These are phyloP conservation scores for Takifugu flavidus DNA, from an alignment of 2,113 vertebrate genomes.

Conservation along the genomic window DNA sequence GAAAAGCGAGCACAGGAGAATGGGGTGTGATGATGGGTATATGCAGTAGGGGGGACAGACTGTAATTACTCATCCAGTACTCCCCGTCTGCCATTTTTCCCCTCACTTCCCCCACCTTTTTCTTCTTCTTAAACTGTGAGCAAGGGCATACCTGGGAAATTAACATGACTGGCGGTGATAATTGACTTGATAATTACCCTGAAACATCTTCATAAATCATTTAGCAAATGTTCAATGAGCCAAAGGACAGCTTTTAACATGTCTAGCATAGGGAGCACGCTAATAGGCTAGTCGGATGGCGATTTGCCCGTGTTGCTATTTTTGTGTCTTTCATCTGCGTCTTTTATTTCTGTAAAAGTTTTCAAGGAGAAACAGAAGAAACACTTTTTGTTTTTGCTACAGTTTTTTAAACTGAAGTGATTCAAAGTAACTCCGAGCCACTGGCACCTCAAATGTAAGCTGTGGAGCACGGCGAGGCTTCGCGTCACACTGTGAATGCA, in stretches of 20 bases:
- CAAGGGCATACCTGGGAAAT: constrained; percentile 60
- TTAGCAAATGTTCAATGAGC: constrained; percentile 24
- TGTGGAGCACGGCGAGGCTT: not conserved
- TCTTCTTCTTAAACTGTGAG: constrained; percentile 47
- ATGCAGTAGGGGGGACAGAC: constrained; percentile 9
- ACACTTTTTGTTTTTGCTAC: constrained; percentile 42
- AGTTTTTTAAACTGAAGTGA: constrained; percentile 48
- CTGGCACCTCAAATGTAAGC: constrained; percentile 38
- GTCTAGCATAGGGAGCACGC: constrained; percentile 3
- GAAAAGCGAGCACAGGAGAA: constrained; percentile 14
- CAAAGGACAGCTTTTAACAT: constrained; percentile 22
- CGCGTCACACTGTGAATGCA: constrained; percentile 42
- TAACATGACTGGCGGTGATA: constrained; percentile 56
- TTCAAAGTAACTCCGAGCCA: constrained; percentile 68
- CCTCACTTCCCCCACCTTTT: constrained; percentile 2
- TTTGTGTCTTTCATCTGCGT: constrained; percentile 34
- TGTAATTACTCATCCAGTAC: constrained; percentile 60
- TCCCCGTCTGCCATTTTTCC: constrained; percentile 36
- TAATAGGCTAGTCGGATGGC: constrained; percentile 33
- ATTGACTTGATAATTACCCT: constrained; percentile 63
- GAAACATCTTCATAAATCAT: constrained; percentile 62
- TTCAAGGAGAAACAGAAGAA: constrained; percentile 45
- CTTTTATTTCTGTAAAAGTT: constrained; percentile 41
- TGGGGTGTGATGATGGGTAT: constrained; percentile 13
- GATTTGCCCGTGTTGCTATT: constrained; percentile 17